These are phyloP conservation scores for Andinoacara biseriatus DNA, from an alignment of 2,113 vertebrate species.

Conservation along the genomic window DNA sequence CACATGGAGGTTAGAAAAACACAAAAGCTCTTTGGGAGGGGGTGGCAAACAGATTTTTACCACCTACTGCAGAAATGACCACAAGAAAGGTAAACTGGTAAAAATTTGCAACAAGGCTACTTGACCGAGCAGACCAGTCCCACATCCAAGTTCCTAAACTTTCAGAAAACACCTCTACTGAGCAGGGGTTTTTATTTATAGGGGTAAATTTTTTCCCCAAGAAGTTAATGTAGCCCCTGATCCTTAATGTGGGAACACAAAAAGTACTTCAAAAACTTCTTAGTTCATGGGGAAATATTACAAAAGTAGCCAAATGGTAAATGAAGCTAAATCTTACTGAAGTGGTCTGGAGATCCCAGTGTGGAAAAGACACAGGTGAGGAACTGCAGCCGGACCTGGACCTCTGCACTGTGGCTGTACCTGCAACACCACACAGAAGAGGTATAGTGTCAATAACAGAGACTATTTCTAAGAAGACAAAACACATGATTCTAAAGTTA, in stretches of 20 bases:
- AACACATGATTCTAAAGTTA: no score
- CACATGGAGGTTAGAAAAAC: neutral
- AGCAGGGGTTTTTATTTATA: neutral
- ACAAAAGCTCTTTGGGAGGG: neutral
- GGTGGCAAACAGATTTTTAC: neutral
- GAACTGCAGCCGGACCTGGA: conserved; percentile 98
- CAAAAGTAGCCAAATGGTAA: neutral
- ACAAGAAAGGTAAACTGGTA: no score
- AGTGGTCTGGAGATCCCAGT: conserved; percentile 97
- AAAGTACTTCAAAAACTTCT: neutral
- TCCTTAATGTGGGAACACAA: neutral
- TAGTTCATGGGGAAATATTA: neutral
- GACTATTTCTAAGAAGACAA: no score
- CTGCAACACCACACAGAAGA: conserved; percentile 66
- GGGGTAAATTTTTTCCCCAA: neutral
- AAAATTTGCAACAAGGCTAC: no score
- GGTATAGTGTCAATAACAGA: neutral
- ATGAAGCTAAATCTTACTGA: conserved; percentile 84
- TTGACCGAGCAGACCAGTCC: no score
- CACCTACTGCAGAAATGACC: neutral
- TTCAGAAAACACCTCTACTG: neutral
- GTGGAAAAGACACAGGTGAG: conserved; percentile 99
- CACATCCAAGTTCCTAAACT: no score
- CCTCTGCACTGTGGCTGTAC: conserved; percentile 97
- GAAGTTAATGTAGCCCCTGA: accelerated